These are phyloP conservation scores for Parnassius mnemosyne DNA, from an alignment of 2,888 invertebrate species.

Conservation along the genomic window DNA sequence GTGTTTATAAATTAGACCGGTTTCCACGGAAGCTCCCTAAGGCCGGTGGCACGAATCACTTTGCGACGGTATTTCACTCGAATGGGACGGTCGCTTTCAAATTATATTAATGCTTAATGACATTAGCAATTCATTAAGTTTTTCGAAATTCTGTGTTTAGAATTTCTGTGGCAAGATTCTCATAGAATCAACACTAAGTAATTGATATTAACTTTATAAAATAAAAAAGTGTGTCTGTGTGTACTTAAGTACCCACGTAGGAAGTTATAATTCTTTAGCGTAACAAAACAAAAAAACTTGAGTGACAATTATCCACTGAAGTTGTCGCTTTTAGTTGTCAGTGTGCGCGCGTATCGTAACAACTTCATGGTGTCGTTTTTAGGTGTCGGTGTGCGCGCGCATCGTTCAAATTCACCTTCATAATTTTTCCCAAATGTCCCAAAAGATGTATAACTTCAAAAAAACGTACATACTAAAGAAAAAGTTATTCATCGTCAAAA, in stretches of 20 bases:
- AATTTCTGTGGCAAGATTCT: not conserved
- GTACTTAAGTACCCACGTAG: too few species aligned
- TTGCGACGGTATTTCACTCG: constrained; percentile 4
- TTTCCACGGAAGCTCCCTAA: constrained; percentile 23
- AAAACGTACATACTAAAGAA: not conserved
- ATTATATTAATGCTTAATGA: constrained; percentile 13
- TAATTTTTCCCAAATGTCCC: too few species aligned
- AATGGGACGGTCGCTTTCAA: constrained; percentile 11
- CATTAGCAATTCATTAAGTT: not conserved
- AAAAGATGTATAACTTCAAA: too few species aligned
- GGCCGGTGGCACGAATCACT: constrained; percentile 13
- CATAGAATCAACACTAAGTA: not conserved
- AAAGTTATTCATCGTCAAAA: not conserved
- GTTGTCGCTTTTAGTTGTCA: too few species aligned
- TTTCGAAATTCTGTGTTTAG: not conserved
- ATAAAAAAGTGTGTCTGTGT: not conserved
- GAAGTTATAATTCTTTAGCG: too few species aligned
- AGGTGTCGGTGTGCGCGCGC: too few species aligned
- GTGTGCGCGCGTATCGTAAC: too few species aligned
- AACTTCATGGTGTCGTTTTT: too few species aligned
- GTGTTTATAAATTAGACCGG: constrained; percentile 29
- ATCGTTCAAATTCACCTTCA: too few species aligned
- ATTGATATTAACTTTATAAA: too few species aligned
- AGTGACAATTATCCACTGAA: too few species aligned
- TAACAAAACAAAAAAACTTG: too few species aligned